A percentile compares a stretch with the other conserved stretches of the same genome.
These are phyloP conservation scores for Apamea sordens DNA, from an alignment of 2,888 invertebrate genomes.

Conservation along the genomic window DNA sequence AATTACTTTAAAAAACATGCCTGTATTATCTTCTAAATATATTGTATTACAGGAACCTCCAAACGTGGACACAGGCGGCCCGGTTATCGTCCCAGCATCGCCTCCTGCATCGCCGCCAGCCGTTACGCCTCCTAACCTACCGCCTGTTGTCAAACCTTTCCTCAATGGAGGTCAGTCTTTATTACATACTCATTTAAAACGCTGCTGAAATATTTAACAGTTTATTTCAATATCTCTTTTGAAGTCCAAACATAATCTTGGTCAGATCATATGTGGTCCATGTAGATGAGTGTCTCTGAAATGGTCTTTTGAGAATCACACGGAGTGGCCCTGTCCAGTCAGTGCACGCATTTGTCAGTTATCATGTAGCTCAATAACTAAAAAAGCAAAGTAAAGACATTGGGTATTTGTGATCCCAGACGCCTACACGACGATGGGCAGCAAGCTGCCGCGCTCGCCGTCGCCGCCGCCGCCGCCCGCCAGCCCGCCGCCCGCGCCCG, in stretches of 20 bases:
- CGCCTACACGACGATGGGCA: slow-evolving; percentile 87
- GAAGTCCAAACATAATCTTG: neutral
- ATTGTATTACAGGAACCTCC: slow-evolving; percentile 80
- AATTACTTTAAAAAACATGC: neutral
- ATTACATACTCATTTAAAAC: neutral
- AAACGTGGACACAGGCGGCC: slow-evolving; percentile 79
- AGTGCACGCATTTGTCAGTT: too few relatives aligned
- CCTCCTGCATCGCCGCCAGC: slow-evolving; percentile 76
- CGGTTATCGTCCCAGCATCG: slow-evolving; percentile 70
- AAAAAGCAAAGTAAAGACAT: neutral
- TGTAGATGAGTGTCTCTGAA: neutral
- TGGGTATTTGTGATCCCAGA: slow-evolving; percentile 70
- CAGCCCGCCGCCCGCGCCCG: slow-evolving; percentile 38
- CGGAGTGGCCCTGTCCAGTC: neutral
- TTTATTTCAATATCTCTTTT: neutral
- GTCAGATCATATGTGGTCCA: neutral
- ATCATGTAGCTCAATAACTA: neutral
- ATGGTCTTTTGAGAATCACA: neutral
- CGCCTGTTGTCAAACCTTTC: slow-evolving; percentile 88
- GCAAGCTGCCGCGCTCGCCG: slow-evolving; percentile 83
- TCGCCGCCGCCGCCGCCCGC: slow-evolving; percentile 76
- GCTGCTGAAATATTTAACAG: neutral
- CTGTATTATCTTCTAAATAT: neutral
- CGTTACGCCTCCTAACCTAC: slow-evolving; percentile 82
- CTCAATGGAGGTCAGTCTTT: slow-evolving; percentile 86